Conservation (phyloP, 2,888 invertebrate genomes). For the Alloplasta piceator region DNA sequence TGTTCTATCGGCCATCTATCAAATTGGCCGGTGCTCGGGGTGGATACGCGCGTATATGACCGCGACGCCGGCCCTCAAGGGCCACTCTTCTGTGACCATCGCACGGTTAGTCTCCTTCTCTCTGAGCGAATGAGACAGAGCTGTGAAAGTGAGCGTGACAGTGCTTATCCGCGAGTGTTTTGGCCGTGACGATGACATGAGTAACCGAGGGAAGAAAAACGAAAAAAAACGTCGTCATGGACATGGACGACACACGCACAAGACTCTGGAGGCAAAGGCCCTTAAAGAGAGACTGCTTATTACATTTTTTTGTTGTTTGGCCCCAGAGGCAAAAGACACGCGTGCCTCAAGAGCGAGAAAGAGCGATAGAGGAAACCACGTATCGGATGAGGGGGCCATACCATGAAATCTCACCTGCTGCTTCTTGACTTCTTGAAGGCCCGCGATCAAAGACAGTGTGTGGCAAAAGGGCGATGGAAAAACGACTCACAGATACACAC, state of each 20-base stretch:
- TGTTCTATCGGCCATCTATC: conserved; percentile 77
- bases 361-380: conserved; percentile 8
- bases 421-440: conserved; percentile 34
- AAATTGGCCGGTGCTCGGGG: conserved; percentile 71
- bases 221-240: conserved; percentile 56
- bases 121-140: conserved; percentile 38
- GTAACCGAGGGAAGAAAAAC: conserved; percentile 19
- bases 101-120: background rate
- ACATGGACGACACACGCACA: conserved; percentile 34
- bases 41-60: conserved; percentile 18
- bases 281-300: conserved; percentile 47
- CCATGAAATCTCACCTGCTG: conserved; percentile 69
- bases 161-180: conserved; percentile 67
- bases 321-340: conserved; percentile 52
- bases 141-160: conserved; percentile 74
- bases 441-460: conserved; percentile 23
- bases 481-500: conserved; percentile 33
- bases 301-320: conserved; percentile 42
- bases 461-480: conserved; percentile 43
- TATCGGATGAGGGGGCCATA: conserved; percentile 8
- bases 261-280: conserved; percentile 38
- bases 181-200: conserved; percentile 66
- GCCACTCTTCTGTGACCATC: background rate
- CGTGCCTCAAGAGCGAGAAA: conserved; percentile 50
- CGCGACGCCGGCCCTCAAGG: background rate